Conservation (phyloP, 2,888 invertebrate genomes). For the Nomada fucata region DNA sequence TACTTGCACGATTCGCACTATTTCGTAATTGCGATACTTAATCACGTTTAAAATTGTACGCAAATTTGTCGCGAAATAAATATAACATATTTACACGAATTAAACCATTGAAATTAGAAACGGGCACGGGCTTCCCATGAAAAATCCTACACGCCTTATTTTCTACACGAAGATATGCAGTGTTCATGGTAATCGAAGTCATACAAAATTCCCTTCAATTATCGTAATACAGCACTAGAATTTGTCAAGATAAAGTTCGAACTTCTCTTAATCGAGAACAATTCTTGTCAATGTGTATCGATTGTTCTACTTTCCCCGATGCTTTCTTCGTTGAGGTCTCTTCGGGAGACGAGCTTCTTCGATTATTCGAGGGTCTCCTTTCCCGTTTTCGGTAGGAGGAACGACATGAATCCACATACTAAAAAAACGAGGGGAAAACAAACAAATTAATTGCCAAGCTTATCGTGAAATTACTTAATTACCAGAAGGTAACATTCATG, state of each 20-base stretch:
- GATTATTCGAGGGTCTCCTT: constrained; percentile 86
- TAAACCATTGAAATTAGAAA: constrained; percentile 21
- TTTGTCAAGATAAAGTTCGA: neutral
- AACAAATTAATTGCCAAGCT: neutral
- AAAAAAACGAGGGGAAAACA: constrained; percentile 80
- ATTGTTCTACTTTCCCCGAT: neutral
- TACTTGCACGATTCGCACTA: neutral
- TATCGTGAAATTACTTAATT: neutral
- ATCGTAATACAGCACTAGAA: constrained; percentile 3
- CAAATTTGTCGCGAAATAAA: constrained; percentile 44
- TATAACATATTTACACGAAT: constrained; percentile 55
- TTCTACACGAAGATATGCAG: constrained; percentile 7
- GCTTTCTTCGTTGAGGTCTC: constrained; percentile 11
- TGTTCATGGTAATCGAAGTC: neutral
- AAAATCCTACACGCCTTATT: constrained; percentile 14
- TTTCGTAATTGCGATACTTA: neutral
- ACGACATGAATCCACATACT: constrained; percentile 91
- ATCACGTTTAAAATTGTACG: neutral
- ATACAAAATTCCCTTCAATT: constrained; percentile 8
- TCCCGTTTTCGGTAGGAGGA: constrained; percentile 91
- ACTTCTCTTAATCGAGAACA: neutral
- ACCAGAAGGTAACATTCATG: neutral
- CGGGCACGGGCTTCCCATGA: neutral
- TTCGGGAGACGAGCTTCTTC: neutral
- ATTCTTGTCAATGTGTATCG: constrained; percentile 1